These are phyloP conservation scores for Nematostella vectensis DNA, from an alignment of 92 coral and sea anemone species.

Conservation along the genomic window DNA sequence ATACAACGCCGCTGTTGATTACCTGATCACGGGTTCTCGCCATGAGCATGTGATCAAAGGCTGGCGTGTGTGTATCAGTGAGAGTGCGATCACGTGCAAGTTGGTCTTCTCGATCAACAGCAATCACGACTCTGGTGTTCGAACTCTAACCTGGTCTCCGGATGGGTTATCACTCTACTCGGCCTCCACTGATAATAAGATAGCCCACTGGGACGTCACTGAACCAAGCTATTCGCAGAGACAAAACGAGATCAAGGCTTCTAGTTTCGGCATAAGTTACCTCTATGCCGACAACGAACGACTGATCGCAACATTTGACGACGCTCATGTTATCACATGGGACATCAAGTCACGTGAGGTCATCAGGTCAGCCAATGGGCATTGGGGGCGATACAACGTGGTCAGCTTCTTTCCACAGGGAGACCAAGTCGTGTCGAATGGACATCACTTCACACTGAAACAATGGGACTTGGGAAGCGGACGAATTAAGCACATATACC, in stretches of 20 bases:
- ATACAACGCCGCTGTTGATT: background rate
- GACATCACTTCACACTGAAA: constrained; percentile 26
- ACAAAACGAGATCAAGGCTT: constrained; percentile 12
- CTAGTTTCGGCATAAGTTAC: constrained; percentile 32
- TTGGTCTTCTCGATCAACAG: constrained; percentile 7
- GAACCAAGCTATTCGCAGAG: constrained; percentile 7
- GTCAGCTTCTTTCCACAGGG: constrained; percentile 13
- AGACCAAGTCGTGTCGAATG: constrained; percentile 27
- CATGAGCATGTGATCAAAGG: constrained; percentile 16
- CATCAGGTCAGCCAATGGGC: constrained; percentile 17
- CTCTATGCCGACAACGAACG: constrained; percentile 11
- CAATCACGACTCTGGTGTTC: constrained; percentile 15
- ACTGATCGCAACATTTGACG: constrained; percentile 32
- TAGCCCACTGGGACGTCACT: constrained; percentile 9
- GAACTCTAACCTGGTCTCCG: constrained; percentile 24
- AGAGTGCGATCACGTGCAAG: background rate
- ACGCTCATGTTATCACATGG: constrained; percentile 32
- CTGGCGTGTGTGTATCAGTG: constrained; percentile 10
- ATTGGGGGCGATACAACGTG: constrained; percentile 36
- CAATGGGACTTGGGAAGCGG: constrained; percentile 9
- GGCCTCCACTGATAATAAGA: constrained; percentile 38
- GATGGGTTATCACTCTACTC: constrained; percentile 18
- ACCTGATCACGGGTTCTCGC: constrained; percentile 19
- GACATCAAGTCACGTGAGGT: constrained; percentile 12
- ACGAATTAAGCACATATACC: background rate